Evolutionary conservation across 2,888 invertebrate genomes (phyloP).

Genomic region (Orthosia incerta): DNA sequence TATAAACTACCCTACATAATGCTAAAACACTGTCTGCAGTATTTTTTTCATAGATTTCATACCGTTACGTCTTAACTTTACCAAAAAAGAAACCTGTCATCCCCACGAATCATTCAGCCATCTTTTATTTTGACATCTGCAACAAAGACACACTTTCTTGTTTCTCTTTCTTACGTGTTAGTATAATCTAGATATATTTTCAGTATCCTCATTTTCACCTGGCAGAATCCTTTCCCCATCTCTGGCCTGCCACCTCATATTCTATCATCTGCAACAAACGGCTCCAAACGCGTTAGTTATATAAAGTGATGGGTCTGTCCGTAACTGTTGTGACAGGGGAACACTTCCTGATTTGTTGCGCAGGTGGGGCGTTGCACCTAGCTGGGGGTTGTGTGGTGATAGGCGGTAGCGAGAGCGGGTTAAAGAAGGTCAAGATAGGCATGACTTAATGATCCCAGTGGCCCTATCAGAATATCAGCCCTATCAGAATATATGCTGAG

Average conservation of each 20-base stretch:
- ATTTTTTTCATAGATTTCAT: too few species aligned
- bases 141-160: not conserved
- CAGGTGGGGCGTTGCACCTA: slow-evolving; percentile 82
- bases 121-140: too few species aligned
- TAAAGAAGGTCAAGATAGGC: too few species aligned
- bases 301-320: slow-evolving; percentile 72
- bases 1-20: too few species aligned
- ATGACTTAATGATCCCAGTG: too few species aligned
- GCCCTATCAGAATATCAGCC: too few species aligned
- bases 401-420: slow-evolving; percentile 68
- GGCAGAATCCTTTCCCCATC: slow-evolving; percentile 2
- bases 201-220: not conserved
- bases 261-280: slow-evolving; percentile 38
- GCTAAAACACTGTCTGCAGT: too few species aligned
- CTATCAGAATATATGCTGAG: too few species aligned
- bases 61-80: too few species aligned
- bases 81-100: too few species aligned
- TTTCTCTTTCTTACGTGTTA: not conserved
- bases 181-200: not conserved
- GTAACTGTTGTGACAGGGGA: slow-evolving; percentile 79
- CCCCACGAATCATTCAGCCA: too few species aligned
- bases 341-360: slow-evolving; percentile 84
- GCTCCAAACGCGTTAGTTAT: slow-evolving; percentile 58
- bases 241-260: slow-evolving; percentile 34
- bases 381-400: slow-evolving; percentile 33